Evolutionary conservation across 1,140 invertebrate species (phyloP), one percentile per base, ranked within the genome.

Genomic region (Drosophila varians): DNA sequence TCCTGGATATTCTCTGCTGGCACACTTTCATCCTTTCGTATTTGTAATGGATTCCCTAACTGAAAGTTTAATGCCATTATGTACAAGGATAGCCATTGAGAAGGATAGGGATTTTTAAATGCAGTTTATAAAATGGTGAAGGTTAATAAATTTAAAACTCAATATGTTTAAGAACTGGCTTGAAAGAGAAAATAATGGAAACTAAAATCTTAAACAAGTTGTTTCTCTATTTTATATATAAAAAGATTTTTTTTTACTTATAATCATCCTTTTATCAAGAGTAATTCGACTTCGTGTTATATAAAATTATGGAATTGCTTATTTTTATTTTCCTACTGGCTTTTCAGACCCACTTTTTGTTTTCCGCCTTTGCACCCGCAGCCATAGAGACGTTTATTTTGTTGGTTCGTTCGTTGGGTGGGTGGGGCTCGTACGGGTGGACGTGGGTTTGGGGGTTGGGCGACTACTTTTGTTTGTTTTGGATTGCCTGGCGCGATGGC

Each of bases 361-460:
- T 55, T 76, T 61, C 68, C 62, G 60, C 62, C 40, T 61, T 79
- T 60, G 60, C 72, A 76, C 65, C 46, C 49, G 14, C 34, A 56
- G 47, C 66, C 31, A 79, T 42, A 80, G 45, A 80, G 57, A 79
- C 57, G 45, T 71, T 82, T 72, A 72, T 56, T 75, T 61, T 49
- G 49, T 28, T 7, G 38, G 36, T n/a, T 49, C 11, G 25, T 6
- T 16, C 12, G n/a, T n/a, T n/a, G 16, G 12, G 11, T 43, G 53
- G 18, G 42, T 40, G 36, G 31, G 8, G 26, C 26, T 48, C 8
- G 12, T n/a, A 40, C 23, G 31, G 51, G 46, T 56, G 46, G 46
- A 19, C 23, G 43, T 72, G 49, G 40, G 42, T 34, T 3, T 31
- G 28, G 28, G 9, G 3, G 28, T 9, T 31, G 28, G 28, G 28